Conservation (phyloP, 2,113 vertebrate genomes). For the Mirounga angustirostris region DNA sequence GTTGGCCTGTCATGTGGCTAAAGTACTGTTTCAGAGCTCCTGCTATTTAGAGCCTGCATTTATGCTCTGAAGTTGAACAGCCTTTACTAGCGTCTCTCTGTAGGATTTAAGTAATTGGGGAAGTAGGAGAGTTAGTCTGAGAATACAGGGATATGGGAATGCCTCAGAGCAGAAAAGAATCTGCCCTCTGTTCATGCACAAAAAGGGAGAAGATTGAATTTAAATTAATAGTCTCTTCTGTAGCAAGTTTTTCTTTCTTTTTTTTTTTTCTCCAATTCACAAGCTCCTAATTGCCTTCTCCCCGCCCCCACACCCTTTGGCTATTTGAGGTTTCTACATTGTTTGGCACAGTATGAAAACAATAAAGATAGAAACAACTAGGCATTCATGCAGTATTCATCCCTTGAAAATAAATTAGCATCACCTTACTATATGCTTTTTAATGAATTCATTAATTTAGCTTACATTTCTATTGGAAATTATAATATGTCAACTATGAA, state of each 20-base stretch:
- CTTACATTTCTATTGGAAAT: conserved; percentile 69
- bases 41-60: background rate
- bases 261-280: background rate
- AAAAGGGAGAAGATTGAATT: background rate
- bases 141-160: background rate
- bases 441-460: conserved; percentile 76
- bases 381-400: background rate
- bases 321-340: background rate
- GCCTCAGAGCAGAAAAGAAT: background rate
- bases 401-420: conserved; percentile 68
- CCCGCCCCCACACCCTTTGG: background rate
- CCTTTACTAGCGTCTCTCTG: background rate
- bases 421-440: background rate
- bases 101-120: background rate
- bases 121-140: background rate
- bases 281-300: background rate
- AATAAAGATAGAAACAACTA: conserved; percentile 54
- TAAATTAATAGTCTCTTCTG: conserved; percentile 35
- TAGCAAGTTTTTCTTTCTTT: background rate
- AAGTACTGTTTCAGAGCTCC: background rate
- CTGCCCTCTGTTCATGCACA: background rate
- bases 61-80: background rate
- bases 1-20: background rate
- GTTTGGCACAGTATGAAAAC: background rate
- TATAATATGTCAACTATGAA: conserved; percentile 62